phyloP scores from a whole-genome alignment of 2,797 vertebrate species.

The Schizopygopsis malacanthus region DNA sequence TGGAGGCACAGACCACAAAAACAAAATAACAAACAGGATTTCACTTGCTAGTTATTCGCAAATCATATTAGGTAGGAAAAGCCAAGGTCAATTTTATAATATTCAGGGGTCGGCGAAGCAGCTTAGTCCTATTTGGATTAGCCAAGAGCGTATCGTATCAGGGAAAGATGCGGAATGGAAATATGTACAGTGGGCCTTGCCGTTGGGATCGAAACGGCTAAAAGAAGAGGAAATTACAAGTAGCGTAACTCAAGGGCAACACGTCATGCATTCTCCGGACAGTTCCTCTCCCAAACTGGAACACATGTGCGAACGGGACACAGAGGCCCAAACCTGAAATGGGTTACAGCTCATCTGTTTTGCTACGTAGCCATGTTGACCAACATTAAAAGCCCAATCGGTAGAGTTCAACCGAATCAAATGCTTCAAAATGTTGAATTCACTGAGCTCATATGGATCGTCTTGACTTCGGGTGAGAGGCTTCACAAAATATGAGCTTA shows the following conservation, averaged over 20 bases:
- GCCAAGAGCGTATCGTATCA: slow-evolving; percentile 36
- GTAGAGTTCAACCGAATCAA: not conserved
- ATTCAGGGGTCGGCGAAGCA: slow-evolving; percentile 56
- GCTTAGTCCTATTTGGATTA: slow-evolving; percentile 50
- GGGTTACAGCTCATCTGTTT: slow-evolving; percentile 26
- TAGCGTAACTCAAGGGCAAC: slow-evolving; percentile 38
- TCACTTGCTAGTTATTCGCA: slow-evolving; percentile 48
- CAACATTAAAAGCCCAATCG: slow-evolving; percentile 10
- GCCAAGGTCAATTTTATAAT: slow-evolving; percentile 51
- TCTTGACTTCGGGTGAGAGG: slow-evolving; percentile 7
- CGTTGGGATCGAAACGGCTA: slow-evolving; percentile 46
- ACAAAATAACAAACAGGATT: slow-evolving; percentile 60
- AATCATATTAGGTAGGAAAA: slow-evolving; percentile 63
- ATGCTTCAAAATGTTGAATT: slow-evolving; percentile 20
- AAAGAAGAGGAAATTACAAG: slow-evolving; percentile 48
- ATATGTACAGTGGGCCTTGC: not conserved
- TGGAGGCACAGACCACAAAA: slow-evolving; percentile 3
- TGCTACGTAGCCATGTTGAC: slow-evolving; percentile 5
- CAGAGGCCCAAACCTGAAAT: slow-evolving; percentile 29
- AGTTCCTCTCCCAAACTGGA: slow-evolving; percentile 53
- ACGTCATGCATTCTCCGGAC: slow-evolving; percentile 40
- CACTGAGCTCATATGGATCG: slow-evolving; percentile 13
- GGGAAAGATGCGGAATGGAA: not conserved
- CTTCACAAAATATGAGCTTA: slow-evolving; percentile 30
- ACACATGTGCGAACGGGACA: slow-evolving; percentile 51